Evolutionary conservation across 2,113 vertebrate species (phyloP).

Genomic region (Eulacestoma nigropectus): DNA sequence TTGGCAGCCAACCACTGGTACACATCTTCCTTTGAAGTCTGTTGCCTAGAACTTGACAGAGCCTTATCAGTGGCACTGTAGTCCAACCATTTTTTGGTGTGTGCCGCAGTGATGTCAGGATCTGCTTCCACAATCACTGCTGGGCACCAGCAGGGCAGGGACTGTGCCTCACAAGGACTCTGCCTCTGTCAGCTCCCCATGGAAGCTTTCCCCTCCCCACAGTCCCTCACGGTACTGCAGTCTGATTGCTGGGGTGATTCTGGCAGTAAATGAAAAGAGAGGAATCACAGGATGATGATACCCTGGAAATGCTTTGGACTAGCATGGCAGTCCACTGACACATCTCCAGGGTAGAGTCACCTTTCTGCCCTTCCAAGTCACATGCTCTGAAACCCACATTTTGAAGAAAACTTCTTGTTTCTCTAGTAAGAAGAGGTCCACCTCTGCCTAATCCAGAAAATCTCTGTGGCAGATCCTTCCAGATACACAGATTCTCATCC

Average conservation of each 20-base stretch:
- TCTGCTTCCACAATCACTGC: not conserved
- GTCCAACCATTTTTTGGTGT: not conserved
- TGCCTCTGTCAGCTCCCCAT: not conserved
- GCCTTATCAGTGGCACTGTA: not conserved
- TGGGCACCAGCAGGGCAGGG: not conserved
- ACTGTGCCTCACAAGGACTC: not conserved
- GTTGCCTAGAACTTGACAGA: not conserved
- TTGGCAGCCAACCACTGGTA: not conserved
- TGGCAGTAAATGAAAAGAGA: not conserved
- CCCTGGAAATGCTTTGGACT: not conserved
- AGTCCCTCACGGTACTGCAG: not conserved
- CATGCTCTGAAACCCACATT: not conserved
- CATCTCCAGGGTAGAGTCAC: fast-evolving
- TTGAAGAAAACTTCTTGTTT: not conserved
- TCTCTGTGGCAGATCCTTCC: not conserved
- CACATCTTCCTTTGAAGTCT: not conserved
- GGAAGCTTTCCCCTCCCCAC: not conserved
- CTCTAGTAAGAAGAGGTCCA: not conserved
- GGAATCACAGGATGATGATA: not conserved
- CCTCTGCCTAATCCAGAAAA: not conserved
- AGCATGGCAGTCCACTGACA: not conserved
- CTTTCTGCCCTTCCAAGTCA: not conserved
- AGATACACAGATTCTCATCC: not conserved
- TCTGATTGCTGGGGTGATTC: not conserved
- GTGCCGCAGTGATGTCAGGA: not conserved